Evolutionary conservation across 2,888 invertebrate species (phyloP).

Genomic region (Linnaemya vulpina): DNA sequence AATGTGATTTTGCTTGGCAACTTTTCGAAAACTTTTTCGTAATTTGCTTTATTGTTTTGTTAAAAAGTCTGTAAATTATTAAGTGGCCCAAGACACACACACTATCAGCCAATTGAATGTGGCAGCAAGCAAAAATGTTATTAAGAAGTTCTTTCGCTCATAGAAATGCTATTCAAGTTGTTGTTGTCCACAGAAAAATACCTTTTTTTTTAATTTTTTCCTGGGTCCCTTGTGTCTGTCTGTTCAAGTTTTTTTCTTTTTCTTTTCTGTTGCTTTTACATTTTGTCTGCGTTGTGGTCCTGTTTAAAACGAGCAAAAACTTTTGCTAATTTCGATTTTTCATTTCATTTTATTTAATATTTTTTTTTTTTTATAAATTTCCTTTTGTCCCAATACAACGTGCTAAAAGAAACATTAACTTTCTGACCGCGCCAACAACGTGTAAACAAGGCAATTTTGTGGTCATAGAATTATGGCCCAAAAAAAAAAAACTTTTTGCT

Average conservation of each 20-base stretch:
- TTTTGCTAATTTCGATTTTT: constrained; percentile 50
- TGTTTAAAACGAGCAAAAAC: constrained; percentile 42
- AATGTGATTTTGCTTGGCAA: constrained; percentile 43
- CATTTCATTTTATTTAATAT: constrained; percentile 20
- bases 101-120: constrained; percentile 24
- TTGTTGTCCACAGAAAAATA: not conserved
- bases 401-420: constrained; percentile 57
- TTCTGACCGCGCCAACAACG: constrained; percentile 50
- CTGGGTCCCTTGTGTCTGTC: not conserved
- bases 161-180: not conserved
- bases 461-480: constrained; percentile 52
- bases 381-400: constrained; percentile 37
- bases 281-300: constrained; percentile 24
- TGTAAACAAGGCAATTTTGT: constrained; percentile 66
- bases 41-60: constrained; percentile 55
- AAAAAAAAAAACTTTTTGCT: constrained; percentile 38
- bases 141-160: not conserved
- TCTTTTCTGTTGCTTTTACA: not conserved
- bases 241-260: not conserved
- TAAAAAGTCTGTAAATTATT: constrained; percentile 59
- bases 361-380: constrained; percentile 19
- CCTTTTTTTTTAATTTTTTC: not conserved
- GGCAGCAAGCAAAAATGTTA: not conserved
- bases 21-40: constrained; percentile 35
- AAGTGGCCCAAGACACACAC: constrained; percentile 24